Evolutionary conservation across 2,888 invertebrate genomes (phyloP).

Genomic region (Trichogramma dendrolimi): DNA sequence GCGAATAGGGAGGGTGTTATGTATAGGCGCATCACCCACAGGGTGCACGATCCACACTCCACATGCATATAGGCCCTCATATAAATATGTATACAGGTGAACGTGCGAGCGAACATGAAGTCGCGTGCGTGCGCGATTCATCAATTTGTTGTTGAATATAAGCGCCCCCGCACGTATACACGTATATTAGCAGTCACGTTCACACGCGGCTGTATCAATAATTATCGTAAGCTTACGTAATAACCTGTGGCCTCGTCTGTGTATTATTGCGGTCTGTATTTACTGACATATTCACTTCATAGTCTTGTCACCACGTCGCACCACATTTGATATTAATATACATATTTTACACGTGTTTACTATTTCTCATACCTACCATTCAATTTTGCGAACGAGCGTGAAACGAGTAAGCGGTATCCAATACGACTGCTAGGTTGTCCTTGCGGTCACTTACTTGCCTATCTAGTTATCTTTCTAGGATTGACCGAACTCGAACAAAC

Average conservation of each 20-base stretch:
- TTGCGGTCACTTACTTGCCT: no score
- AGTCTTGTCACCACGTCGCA: not conserved
- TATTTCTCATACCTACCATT: slow-evolving; percentile 13
- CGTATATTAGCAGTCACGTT: not conserved
- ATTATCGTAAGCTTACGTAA: slow-evolving; percentile 18
- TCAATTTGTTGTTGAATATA: slow-evolving; percentile 15
- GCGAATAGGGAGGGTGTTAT: no score
- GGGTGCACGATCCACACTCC: no score
- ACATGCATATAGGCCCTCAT: no score
- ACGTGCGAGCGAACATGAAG: no score
- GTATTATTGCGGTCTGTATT: no score
- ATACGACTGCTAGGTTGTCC: no score
- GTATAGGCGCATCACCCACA: no score
- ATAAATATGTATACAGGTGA: no score
- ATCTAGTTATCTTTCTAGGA: no score
- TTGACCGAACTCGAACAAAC: no score
- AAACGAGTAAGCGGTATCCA: not conserved
- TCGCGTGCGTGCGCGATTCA: slow-evolving; percentile 1
- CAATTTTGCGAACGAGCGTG: slow-evolving; percentile 16
- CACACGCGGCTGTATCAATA: not conserved
- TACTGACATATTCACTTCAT: no score
- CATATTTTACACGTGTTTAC: slow-evolving; percentile 15
- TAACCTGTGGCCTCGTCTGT: not conserved
- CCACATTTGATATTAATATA: slow-evolving; percentile 11
- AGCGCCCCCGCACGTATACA: not conserved